phyloP scores from a whole-genome alignment of 2,113 vertebrate genomes.

The Pelusios castaneus region DNA sequence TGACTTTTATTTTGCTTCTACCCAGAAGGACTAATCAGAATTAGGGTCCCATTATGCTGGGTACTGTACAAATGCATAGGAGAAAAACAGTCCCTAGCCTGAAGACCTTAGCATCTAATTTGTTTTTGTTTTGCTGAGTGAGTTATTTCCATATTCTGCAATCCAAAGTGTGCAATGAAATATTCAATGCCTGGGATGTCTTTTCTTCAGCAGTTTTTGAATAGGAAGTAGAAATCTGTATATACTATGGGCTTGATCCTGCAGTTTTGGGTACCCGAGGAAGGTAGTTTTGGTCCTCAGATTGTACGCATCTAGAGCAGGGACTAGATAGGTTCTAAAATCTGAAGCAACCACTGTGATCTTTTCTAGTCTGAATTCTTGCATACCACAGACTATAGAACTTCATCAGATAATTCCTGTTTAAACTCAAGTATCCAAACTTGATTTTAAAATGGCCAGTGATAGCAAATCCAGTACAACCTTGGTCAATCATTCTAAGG shows the following conservation, averaged over 20 bases:
- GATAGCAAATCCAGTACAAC: not conserved
- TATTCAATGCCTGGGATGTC: not conserved
- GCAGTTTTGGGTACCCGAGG: not conserved
- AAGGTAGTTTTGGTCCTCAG: not conserved
- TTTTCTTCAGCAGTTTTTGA: constrained; percentile 11
- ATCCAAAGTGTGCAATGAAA: not conserved
- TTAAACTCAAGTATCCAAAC: not conserved
- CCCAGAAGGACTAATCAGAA: not conserved
- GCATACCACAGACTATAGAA: not conserved
- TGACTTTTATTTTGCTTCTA: not conserved
- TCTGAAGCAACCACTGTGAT: not conserved
- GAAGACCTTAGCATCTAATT: not conserved
- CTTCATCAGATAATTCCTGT: not conserved
- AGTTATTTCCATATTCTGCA: not conserved
- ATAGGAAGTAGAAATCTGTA: not conserved
- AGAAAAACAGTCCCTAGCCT: not conserved
- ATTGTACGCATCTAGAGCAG: not conserved
- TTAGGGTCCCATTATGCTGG: not conserved
- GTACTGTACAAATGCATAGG: not conserved
- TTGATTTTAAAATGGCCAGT: not conserved
- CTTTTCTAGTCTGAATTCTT: not conserved
- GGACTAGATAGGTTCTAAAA: not conserved
- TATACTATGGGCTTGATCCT: not conserved
- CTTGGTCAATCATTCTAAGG: not conserved
- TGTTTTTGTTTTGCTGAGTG: not conserved